phyloP scores from a whole-genome alignment of 92 coral and sea anemone species.

The Blastomussa wellsi region DNA sequence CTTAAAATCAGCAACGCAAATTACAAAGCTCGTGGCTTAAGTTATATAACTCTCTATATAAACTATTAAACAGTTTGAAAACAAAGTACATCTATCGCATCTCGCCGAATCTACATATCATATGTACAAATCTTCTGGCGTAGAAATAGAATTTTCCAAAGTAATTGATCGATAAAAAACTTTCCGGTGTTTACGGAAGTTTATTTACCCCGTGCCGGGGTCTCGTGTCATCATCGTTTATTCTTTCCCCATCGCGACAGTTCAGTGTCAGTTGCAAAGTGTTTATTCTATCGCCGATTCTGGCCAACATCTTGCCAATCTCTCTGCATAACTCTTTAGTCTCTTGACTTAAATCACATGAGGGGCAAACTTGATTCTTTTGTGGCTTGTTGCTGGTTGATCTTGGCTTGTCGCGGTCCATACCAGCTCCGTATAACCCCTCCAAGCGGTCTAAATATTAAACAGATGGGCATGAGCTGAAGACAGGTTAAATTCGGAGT shows the following conservation, averaged over 20 bases:
- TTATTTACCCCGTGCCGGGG: conserved; percentile 32
- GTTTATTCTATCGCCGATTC: conserved; percentile 81
- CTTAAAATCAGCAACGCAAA: conserved; percentile 4
- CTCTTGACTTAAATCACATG: conserved; percentile 50
- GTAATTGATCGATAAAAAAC: conserved; percentile 14
- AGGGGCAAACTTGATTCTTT: background rate
- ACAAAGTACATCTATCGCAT: conserved; percentile 12
- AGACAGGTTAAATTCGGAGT: conserved; percentile 19
- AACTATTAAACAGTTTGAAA: background rate
- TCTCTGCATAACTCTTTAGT: conserved; percentile 61
- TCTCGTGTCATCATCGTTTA: conserved; percentile 37
- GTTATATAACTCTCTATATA: background rate
- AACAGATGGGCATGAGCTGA: conserved; percentile 7
- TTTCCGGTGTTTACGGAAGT: conserved; percentile 51
- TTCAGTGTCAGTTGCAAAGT: background rate
- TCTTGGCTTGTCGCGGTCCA: conserved; percentile 16
- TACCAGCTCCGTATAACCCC: background rate
- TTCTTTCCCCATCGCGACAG: conserved; percentile 24
- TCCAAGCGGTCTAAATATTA: background rate
- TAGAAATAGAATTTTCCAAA: conserved; percentile 13
- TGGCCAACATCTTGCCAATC: conserved; percentile 81
- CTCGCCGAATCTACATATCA: background rate
- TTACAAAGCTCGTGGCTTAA: conserved; percentile 5
- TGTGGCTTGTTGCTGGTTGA: background rate
- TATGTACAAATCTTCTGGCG: conserved; percentile 12